Base-by-base conservation (phyloP, 1,140 invertebrate genomes). In the Bombus fervidus region DNA sequence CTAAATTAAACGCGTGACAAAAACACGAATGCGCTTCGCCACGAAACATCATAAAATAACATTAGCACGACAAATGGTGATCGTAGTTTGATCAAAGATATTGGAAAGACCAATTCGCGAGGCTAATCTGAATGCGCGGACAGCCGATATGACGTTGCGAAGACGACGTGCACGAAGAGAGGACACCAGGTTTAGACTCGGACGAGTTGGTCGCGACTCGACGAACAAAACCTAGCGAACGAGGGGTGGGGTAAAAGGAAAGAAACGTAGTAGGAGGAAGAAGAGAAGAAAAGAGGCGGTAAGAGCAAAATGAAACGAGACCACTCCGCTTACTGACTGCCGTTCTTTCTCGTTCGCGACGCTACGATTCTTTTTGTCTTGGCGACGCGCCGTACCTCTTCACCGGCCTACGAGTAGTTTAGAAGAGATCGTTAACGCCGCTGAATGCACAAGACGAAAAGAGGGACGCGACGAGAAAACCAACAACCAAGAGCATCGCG, bases 351-450 rank as follows among this genome's bases (percentile, higher is more conserved):
- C 77, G 71, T 78, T 75, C 78, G 37, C 66, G 73, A 77, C 47
- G 77, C 68, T 64, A 57, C 34, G 39, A 66, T 86, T 88, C 87
- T 83, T 85, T 83, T 89, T 86, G 68, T 82, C 75, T 59, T 43
- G 41, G 66, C 37, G 79, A 82, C 82, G 78, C 87, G 79, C 74
- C 87, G 66, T 69, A 53, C 3, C 84, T 76, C 81, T 83, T 80
- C 59, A 83, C 85, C n/a, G 66, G 83, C 57, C 80, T 69, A 71
- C 64, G 85, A 80, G 87, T 81, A 81, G 83, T 83, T 83, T 69
- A 69, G 68, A 86, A 86, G 87, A 89, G 88, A 89, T 90, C 89
- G 78, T 90, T 87, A 85, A 87, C 81, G 85, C 68, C 75, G 71
- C 39, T 72, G 85, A 74, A 82, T 82, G 75, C 71, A 41, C 68